phyloP scores from a whole-genome alignment of 2,113 vertebrate genomes.

The Podilymbus podiceps region DNA sequence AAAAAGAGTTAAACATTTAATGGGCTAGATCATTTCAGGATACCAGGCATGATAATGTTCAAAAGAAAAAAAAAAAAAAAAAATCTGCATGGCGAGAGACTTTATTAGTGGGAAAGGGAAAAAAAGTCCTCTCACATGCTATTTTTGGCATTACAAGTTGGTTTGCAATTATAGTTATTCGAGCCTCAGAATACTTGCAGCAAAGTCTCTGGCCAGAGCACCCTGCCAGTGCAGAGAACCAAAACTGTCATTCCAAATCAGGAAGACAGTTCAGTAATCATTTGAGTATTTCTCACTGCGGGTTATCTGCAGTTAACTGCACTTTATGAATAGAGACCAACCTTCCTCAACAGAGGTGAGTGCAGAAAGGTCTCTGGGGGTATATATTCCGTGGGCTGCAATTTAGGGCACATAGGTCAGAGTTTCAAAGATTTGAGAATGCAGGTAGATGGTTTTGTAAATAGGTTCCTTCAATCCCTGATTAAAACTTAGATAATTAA shows the following conservation, averaged over 20 bases:
- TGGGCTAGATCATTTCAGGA: background rate
- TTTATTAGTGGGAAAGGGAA: background rate
- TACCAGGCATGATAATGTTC: background rate
- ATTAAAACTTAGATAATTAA: background rate
- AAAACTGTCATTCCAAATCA: background rate
- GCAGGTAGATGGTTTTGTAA: background rate
- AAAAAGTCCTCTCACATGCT: background rate
- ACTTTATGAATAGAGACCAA: background rate
- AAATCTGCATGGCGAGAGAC: background rate
- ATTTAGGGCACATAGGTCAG: background rate
- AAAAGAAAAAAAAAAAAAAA: background rate
- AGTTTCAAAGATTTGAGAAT: background rate
- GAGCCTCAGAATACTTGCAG: background rate
- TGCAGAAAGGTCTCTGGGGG: background rate
- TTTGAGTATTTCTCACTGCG: background rate
- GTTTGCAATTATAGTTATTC: background rate
- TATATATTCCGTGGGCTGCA: background rate
- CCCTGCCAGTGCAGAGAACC: constrained; percentile 17
- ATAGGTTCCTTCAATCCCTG: background rate
- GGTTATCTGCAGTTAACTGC: background rate
- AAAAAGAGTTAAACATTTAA: background rate
- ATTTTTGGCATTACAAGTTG: background rate
- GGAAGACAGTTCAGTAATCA: background rate
- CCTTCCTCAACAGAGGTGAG: background rate
- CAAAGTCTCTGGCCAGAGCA: background rate